Evolutionary conservation across 2,113 vertebrate species (phyloP).

Genomic region (Aldabrachelys gigantea): DNA sequence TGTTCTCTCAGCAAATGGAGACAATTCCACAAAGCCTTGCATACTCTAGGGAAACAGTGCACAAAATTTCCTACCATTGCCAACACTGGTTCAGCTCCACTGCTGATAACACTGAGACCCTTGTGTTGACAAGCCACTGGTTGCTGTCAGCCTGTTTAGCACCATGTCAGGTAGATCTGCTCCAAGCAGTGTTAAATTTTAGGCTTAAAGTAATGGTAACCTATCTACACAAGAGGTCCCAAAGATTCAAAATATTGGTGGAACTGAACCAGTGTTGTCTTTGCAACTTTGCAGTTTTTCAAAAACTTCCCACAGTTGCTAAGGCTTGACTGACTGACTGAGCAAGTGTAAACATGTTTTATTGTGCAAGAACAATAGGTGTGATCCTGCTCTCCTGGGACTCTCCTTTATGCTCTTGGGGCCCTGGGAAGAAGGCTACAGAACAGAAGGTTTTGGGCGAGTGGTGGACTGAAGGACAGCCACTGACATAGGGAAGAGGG

Average conservation of each 20-base stretch:
- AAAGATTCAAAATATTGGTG: neutral
- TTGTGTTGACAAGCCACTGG: constrained; percentile 52
- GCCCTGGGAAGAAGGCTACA: neutral
- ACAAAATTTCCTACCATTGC: rapidly evolving
- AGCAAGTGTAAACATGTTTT: neutral
- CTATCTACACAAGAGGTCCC: neutral
- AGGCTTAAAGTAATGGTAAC: neutral
- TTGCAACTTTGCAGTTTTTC: neutral
- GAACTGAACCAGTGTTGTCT: rapidly evolving
- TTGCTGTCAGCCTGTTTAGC: constrained; percentile 40
- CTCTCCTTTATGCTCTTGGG: neutral
- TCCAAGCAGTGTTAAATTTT: constrained; percentile 1
- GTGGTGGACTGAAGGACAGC: neutral
- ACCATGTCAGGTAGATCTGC: constrained; percentile 60
- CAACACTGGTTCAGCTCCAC: neutral
- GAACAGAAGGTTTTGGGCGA: neutral
- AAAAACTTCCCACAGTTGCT: neutral
- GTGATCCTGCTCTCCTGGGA: neutral
- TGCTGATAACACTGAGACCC: constrained; percentile 1
- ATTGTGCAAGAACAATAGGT: neutral
- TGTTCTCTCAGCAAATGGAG: neutral
- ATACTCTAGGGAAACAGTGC: neutral
- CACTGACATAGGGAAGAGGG: neutral
- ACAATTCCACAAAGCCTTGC: neutral
- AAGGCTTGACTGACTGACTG: rapidly evolving